These are phyloP conservation scores for Cheilosia variabilis DNA, from an alignment of 2,888 invertebrate species.

Conservation along the genomic window DNA sequence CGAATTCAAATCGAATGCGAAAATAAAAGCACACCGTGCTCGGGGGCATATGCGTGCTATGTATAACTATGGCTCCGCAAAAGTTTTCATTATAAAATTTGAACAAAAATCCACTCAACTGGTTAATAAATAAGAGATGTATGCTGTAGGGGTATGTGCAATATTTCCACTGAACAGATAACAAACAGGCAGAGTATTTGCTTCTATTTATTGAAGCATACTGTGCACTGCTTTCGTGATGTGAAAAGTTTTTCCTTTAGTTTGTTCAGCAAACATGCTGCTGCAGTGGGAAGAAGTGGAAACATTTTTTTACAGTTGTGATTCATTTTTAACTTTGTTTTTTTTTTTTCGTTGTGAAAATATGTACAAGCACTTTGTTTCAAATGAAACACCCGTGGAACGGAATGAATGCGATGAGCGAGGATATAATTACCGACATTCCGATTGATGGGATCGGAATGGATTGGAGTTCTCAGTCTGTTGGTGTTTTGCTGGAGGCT, in stretches of 20 bases:
- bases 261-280: too few species aligned
- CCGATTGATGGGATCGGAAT: neutral
- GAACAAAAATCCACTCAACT: too few species aligned
- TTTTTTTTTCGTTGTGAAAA: too few species aligned
- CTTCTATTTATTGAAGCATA: slow-evolving; percentile 50
- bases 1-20: too few species aligned
- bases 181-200: neutral
- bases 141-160: neutral
- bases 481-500: too few species aligned
- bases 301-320: too few species aligned
- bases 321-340: too few species aligned
- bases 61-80: too few species aligned
- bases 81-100: too few species aligned
- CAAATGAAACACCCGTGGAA: slow-evolving; percentile 2
- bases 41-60: too few species aligned
- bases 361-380: neutral
- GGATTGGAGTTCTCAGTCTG: neutral
- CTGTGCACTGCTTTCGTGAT: slow-evolving; percentile 18
- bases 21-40: too few species aligned
- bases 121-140: neutral
- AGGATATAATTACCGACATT: slow-evolving; percentile 47
- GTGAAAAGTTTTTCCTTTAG: neutral
- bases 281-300: too few species aligned
- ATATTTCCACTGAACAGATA: slow-evolving; percentile 1
- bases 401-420: slow-evolving; percentile 8